A percentile compares a stretch with the other conserved stretches of the same genome.
Evolutionary conservation across 2,797 vertebrate genomes (phyloP).

Genomic region (Enteromius mattozi): DNA sequence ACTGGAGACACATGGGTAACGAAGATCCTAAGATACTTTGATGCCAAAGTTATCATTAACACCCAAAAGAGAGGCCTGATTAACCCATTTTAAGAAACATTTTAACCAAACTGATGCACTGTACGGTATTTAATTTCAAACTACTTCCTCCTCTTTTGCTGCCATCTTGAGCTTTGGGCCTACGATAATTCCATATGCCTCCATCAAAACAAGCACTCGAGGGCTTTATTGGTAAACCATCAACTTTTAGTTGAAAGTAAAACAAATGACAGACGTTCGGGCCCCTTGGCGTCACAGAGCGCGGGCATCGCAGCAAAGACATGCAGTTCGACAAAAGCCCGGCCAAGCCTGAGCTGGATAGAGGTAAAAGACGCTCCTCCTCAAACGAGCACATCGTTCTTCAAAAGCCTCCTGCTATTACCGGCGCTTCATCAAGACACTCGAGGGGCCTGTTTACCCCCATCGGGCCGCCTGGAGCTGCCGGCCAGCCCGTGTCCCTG

Average conservation of each 20-base stretch:
- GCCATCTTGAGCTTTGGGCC: conserved; percentile 61
- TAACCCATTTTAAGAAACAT: conserved; percentile 47
- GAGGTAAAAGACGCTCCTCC: conserved; percentile 79
- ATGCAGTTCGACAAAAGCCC: conserved; percentile 75
- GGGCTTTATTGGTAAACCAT: conserved; percentile 80
- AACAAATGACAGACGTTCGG: conserved; percentile 81
- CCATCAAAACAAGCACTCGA: conserved; percentile 76
- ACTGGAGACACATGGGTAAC: background rate
- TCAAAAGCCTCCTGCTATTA: conserved; percentile 78
- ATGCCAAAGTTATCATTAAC: conserved; percentile 45
- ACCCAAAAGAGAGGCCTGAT: conserved; percentile 43
- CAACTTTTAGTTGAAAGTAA: conserved; percentile 82
- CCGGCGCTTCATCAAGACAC: conserved; percentile 76
- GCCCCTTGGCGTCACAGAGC: conserved; percentile 75
- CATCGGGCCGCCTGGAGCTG: conserved; percentile 69
- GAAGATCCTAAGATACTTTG: background rate
- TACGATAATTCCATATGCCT: conserved; percentile 75
- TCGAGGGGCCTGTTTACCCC: conserved; percentile 71
- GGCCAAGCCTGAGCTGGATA: conserved; percentile 82
- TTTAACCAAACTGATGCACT: conserved; percentile 45
- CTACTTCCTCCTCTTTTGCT: conserved; percentile 50
- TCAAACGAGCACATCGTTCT: conserved; percentile 74
- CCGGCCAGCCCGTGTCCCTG: conserved; percentile 71
- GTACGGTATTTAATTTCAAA: conserved; percentile 58
- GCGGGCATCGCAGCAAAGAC: conserved; percentile 82